A percentile compares a stretch with the other conserved stretches of the same genome.
Conservation (phyloP, 1,140 invertebrate genomes). For the Drosophila carrolli region DNA sequence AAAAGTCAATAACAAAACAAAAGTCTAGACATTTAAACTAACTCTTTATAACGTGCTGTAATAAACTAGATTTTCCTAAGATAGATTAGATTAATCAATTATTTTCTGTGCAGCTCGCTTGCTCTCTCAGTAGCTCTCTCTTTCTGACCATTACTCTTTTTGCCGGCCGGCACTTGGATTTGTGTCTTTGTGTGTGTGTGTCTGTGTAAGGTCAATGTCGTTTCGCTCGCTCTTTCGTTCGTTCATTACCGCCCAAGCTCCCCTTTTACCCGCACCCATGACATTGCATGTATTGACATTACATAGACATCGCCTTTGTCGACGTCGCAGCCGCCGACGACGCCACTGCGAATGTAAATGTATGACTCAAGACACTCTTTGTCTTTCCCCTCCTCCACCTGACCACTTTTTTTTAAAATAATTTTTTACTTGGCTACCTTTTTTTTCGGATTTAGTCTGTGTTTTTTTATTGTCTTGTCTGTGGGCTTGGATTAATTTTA, state of each 20-base stretch:
- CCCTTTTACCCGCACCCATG: neutral
- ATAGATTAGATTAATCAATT: slow-evolving; percentile 31
- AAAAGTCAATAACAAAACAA: neutral
- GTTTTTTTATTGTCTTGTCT: slow-evolving; percentile 71
- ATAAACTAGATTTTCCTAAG: slow-evolving; percentile 14
- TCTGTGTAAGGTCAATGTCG: slow-evolving; percentile 82
- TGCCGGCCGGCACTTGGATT: slow-evolving; percentile 39
- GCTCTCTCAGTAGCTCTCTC: slow-evolving; percentile 15
- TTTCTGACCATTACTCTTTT: slow-evolving; percentile 30
- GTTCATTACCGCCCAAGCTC: slow-evolving; percentile 27
- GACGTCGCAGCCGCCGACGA: slow-evolving; percentile 12
- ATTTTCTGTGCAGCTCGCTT: slow-evolving; percentile 25
- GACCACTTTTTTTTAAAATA: slow-evolving; percentile 17
- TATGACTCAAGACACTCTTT: slow-evolving; percentile 74
- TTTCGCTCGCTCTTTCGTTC: slow-evolving; percentile 54
- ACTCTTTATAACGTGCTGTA: neutral
- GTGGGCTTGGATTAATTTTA: slow-evolving; percentile 75
- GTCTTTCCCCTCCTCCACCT: slow-evolving; percentile 13
- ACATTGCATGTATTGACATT: slow-evolving; percentile 71
- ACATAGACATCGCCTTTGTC: slow-evolving; percentile 48
- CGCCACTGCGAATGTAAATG: slow-evolving; percentile 36
- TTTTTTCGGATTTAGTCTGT: slow-evolving; percentile 13
- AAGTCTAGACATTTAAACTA: neutral
- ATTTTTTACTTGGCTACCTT: slow-evolving; percentile 23
- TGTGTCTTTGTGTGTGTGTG: slow-evolving; percentile 18